phyloP scores from a whole-genome alignment of 2,113 vertebrate species.

The Erythrolamprus reginae region DNA sequence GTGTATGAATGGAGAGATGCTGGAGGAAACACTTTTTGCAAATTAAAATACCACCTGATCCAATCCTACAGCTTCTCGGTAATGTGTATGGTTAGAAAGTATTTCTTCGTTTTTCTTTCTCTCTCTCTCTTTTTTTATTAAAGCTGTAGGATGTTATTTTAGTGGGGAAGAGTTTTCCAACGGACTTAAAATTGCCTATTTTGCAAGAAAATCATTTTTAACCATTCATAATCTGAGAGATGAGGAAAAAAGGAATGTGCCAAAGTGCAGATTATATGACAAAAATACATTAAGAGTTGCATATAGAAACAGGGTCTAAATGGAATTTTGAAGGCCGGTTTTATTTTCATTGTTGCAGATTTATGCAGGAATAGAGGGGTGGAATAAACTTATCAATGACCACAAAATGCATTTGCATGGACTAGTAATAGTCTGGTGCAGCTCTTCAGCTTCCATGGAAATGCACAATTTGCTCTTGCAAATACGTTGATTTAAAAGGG shows the following conservation, averaged over 20 bases:
- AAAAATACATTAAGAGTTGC: neutral
- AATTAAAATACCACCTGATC: neutral
- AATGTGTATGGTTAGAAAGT: neutral
- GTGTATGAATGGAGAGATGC: neutral
- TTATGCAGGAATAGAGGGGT: neutral
- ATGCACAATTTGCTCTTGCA: neutral
- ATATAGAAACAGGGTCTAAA: neutral
- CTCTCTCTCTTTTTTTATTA: too few species aligned
- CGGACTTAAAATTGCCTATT: neutral
- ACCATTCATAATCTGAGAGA: neutral
- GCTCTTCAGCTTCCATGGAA: neutral
- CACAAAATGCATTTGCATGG: neutral
- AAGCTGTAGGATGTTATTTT: neutral
- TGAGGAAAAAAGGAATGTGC: neutral
- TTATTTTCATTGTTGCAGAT: neutral
- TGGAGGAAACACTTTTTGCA: neutral
- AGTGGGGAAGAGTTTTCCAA: neutral
- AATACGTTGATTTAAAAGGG: neutral
- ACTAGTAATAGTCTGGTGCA: neutral
- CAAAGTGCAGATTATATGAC: neutral
- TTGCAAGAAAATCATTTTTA: neutral
- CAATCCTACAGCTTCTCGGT: neutral
- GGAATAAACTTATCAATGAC: neutral
- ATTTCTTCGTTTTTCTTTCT: neutral
- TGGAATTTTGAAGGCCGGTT: neutral